Base-by-base conservation (phyloP, 2,888 invertebrate genomes). In the Rhagonycha lutea region DNA sequence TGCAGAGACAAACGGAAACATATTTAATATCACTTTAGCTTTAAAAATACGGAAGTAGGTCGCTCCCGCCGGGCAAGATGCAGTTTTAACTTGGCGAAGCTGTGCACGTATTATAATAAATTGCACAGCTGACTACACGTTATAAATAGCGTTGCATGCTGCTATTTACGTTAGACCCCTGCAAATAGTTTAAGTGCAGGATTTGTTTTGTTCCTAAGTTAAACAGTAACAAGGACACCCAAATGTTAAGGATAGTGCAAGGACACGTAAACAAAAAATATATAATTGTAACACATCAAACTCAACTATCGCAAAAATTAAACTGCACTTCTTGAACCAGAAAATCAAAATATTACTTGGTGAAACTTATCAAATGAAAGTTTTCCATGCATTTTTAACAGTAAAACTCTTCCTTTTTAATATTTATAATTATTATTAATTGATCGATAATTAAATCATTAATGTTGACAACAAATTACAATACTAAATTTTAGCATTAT, bases 1-100 rank as follows among this genome's bases (percentile, higher is more conserved):
- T 69, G 63, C 62, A 69, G 47, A 69, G 69, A 73, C 77, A 81
- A 83, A 81, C 83, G 83, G 83, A 83, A 83, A 83, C 82, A 81
- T 78, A 80, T 77, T 76, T 79, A 77, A 77, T 80, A 76, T 76
- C 77, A 79, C 81, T 81, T 81, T 81, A 82, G 79, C 75, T 81
- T 84, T 84, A 84, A 84, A 84, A 84, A 84, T 84, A 84, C 82
- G 84, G 84, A 84, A 84, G 83, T 84, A 83, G 84, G 84, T 84
- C 84, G 84, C 79, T 82, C 81, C 81, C 81, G 81, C 82, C 75
- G 79, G 73, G 76, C 67, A 73, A 74, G 78, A 81, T 81, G 80
- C 81, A 81, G 77, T 65, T 81, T 80, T 82, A 77, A 81, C 81
- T 79, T 81, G 79, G 80, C 78, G 47, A 77, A 78, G 79, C 80